Evolutionary conservation across 2,113 vertebrate genomes (phyloP).

Genomic region (Pedetes capensis): DNA sequence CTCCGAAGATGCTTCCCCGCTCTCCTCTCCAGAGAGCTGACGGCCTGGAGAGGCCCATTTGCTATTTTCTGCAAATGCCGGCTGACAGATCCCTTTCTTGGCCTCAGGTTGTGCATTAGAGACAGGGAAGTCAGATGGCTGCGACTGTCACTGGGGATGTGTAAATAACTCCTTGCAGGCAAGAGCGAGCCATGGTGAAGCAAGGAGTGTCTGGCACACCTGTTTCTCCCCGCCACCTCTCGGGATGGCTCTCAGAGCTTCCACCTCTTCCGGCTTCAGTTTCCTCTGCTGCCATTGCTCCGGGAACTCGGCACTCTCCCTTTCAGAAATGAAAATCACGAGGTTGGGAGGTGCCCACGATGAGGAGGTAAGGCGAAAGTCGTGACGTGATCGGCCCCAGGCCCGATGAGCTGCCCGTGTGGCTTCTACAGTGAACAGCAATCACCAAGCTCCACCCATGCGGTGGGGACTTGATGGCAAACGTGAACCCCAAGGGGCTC

Average conservation of each 20-base stretch:
- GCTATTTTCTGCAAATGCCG: slow-evolving; percentile 39
- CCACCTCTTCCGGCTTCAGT: not conserved
- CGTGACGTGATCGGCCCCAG: fast-evolving
- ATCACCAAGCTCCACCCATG: not conserved
- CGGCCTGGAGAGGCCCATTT: not conserved
- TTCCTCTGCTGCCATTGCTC: not conserved
- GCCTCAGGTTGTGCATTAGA: not conserved
- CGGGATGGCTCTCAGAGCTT: not conserved
- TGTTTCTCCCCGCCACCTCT: not conserved
- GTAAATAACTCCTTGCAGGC: not conserved
- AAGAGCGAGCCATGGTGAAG: not conserved
- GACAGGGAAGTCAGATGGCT: not conserved
- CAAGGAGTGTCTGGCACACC: not conserved
- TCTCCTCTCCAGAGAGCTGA: not conserved
- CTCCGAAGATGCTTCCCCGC: not conserved
- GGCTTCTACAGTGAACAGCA: fast-evolving
- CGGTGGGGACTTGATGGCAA: fast-evolving
- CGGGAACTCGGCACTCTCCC: not conserved
- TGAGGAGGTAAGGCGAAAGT: not conserved
- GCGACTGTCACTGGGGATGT: not conserved
- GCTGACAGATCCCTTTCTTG: not conserved
- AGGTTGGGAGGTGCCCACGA: not conserved
- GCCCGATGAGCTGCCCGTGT: fast-evolving
- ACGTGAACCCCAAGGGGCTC: not conserved
- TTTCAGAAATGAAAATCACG: not conserved